Conservation (phyloP, 2,113 vertebrate species). For the Pogona vitticeps region DNA sequence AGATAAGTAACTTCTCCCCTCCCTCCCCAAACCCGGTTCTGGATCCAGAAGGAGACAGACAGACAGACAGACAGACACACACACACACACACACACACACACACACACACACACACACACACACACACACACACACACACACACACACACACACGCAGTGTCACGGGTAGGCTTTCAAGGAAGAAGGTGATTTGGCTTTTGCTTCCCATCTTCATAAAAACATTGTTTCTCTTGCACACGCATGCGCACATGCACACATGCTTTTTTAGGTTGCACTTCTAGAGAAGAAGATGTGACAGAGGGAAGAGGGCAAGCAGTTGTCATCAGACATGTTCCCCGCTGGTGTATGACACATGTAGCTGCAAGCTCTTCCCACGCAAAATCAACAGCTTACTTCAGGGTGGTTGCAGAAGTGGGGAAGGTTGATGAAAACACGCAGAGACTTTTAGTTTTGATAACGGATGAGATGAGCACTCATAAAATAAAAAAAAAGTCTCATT, state of each 20-base stretch:
- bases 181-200: background rate
- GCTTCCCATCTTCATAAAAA: background rate
- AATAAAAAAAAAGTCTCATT: too few relatives aligned
- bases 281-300: slow-evolving; percentile 25
- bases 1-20: too few relatives aligned
- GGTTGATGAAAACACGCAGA: slow-evolving; percentile 32
- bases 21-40: too few relatives aligned
- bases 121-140: too few relatives aligned
- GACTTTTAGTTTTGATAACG: background rate
- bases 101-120: too few relatives aligned
- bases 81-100: too few relatives aligned
- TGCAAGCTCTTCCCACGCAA: slow-evolving; percentile 51
- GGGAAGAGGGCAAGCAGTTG: background rate
- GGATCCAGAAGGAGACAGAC: too few relatives aligned
- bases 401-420: slow-evolving; percentile 58
- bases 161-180: too few relatives aligned
- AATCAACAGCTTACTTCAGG: slow-evolving; percentile 45
- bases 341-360: background rate
- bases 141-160: too few relatives aligned
- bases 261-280: background rate
- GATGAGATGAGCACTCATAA: background rate
- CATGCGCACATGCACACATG: background rate
- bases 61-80: too few relatives aligned
- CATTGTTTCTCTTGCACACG: background rate
- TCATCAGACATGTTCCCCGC: slow-evolving; percentile 30